Conservation (phyloP, 2,113 vertebrate species). For the Nansenia antarctica region DNA sequence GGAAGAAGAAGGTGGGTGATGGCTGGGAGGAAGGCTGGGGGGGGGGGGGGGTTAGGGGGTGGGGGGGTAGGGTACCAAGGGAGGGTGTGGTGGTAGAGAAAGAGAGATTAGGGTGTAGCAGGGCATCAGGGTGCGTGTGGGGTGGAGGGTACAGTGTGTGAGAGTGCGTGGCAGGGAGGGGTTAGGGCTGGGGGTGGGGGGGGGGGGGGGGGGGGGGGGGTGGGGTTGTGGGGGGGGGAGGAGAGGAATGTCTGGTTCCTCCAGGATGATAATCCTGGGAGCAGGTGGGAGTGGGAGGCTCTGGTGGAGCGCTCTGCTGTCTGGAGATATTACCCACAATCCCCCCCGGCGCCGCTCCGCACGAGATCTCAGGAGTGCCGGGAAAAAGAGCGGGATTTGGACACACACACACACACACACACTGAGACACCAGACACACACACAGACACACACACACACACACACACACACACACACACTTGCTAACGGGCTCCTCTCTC, state of each 20-base stretch:
- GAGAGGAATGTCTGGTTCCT: background rate
- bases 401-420: no score
- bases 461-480: no score
- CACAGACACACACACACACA: no score
- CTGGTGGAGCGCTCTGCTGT: background rate
- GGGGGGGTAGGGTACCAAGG: background rate
- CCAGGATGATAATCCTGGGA: background rate
- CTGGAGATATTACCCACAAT: background rate
- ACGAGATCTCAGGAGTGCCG: background rate
- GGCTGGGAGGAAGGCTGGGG: no score
- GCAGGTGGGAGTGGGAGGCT: background rate
- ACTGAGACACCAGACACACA: no score
- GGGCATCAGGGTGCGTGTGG: background rate
- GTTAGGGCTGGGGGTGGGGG: background rate
- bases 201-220: background rate
- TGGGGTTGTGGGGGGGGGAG: background rate
- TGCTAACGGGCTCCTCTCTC: constrained; percentile 66
- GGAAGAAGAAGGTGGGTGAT: no score
- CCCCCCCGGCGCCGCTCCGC: background rate
- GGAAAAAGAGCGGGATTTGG: background rate
- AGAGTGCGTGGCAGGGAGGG: background rate
- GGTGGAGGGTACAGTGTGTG: background rate
- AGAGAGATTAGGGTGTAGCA: background rate
- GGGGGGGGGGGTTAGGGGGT: background rate
- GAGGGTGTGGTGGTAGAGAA: background rate